Percentiles rank a stretch among this genome's conserved stretches.
phyloP scores from a whole-genome alignment of 2,113 vertebrate genomes.

The Alexandromys fortis region DNA sequence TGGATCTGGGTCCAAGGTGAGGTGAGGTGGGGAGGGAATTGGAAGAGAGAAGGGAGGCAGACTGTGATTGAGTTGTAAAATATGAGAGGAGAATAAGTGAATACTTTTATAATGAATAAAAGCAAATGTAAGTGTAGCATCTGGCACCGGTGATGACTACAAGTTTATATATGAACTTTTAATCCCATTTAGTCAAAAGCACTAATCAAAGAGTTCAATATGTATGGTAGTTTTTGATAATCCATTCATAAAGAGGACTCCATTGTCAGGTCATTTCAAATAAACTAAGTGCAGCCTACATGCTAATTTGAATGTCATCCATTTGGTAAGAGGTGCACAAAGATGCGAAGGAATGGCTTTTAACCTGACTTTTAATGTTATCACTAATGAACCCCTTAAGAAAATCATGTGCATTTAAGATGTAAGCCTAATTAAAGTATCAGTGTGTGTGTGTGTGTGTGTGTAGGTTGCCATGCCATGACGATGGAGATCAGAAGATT shows the following conservation, averaged over 20 bases:
- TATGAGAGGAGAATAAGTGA: background rate
- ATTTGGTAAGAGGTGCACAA: background rate
- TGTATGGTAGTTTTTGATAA: background rate
- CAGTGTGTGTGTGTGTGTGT: too few species aligned
- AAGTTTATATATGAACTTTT: conserved; percentile 15
- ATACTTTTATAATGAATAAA: background rate
- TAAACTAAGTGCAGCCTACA: background rate
- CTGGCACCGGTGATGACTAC: background rate
- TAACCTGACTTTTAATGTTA: background rate
- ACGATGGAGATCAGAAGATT: background rate
- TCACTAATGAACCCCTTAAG: background rate
- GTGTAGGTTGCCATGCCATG: background rate
- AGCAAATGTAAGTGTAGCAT: background rate
- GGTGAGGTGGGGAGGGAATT: background rate
- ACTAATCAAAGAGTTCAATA: background rate
- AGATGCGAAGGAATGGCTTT: background rate
- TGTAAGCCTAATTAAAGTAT: background rate
- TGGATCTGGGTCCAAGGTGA: background rate
- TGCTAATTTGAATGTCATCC: background rate
- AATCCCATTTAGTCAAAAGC: background rate
- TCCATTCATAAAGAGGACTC: background rate
- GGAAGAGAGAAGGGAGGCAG: background rate
- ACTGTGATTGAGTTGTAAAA: background rate
- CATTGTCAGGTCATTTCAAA: background rate
- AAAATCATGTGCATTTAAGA: background rate